These are phyloP conservation scores for Sminthopsis crassicaudata DNA, from an alignment of 2,113 vertebrate species.

Conservation along the genomic window DNA sequence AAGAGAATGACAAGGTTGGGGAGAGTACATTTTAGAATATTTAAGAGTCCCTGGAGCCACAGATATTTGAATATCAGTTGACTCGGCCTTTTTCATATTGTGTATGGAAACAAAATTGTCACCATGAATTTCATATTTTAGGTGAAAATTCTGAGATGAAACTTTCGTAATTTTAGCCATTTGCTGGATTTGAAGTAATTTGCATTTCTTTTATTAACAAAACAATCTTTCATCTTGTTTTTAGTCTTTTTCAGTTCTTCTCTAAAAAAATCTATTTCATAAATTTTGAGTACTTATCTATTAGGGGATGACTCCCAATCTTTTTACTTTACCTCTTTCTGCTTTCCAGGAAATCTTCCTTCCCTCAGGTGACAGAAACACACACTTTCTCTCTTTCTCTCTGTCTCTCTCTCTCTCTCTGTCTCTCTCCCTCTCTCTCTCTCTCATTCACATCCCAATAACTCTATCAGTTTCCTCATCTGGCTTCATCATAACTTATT, in stretches of 20 bases:
- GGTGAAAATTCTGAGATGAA: conserved; percentile 40
- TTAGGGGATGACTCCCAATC: background rate
- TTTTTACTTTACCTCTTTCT: background rate
- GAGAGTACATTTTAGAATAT: background rate
- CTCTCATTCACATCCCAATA: background rate
- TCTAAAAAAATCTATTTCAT: background rate
- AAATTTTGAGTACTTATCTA: background rate
- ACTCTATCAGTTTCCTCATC: background rate
- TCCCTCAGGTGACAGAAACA: background rate
- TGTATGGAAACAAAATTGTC: background rate
- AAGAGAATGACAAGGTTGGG: background rate
- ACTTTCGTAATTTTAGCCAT: background rate
- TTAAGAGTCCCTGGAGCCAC: background rate
- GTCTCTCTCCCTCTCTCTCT: no score
- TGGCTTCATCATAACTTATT: background rate
- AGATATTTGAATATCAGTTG: conserved; percentile 7
- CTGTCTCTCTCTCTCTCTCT: no score
- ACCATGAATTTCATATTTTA: background rate
- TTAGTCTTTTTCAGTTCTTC: background rate
- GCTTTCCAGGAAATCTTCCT: background rate
- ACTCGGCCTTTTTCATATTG: background rate
- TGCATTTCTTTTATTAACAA: background rate
- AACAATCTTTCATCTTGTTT: background rate
- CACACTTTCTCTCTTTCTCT: no score
- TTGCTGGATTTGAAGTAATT: background rate